A percentile compares a stretch with the other conserved stretches of the same genome.
phyloP scores from a whole-genome alignment of 2,113 vertebrate species.

The Sphyrna mokarran region DNA sequence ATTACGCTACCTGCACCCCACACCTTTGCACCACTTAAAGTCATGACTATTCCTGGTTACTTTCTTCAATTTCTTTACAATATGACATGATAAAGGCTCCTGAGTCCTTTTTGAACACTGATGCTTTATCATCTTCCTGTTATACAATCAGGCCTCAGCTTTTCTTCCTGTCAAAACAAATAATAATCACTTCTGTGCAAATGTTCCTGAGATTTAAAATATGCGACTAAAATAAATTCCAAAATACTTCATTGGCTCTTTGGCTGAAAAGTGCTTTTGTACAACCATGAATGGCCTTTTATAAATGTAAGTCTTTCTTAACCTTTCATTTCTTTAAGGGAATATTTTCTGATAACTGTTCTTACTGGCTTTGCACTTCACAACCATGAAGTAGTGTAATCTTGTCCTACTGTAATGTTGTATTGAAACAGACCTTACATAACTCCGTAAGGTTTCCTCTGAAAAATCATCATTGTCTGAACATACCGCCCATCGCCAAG shows the following conservation, averaged over 20 bases:
- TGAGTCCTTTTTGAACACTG: neutral
- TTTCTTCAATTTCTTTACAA: neutral
- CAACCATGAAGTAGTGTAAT: neutral
- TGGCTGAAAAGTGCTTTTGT: neutral
- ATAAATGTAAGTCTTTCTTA: too few species aligned
- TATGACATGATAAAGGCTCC: neutral
- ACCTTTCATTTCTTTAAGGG: too few species aligned
- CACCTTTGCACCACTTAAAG: neutral
- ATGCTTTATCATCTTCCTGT: neutral
- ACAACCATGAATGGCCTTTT: too few species aligned
- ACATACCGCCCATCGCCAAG: neutral
- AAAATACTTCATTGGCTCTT: neutral
- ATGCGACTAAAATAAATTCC: neutral
- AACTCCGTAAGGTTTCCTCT: neutral
- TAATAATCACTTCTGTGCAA: neutral
- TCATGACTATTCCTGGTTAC: neutral
- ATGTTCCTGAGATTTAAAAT: neutral
- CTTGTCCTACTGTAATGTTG: neutral
- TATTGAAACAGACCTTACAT: neutral
- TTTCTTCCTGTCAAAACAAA: neutral
- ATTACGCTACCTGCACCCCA: too few species aligned
- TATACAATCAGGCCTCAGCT: neutral
- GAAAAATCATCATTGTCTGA: neutral
- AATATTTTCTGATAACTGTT: too few species aligned
- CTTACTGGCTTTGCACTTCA: neutral